Conservation (phyloP, 2,888 invertebrate species). For the Mayetiola destructor region DNA sequence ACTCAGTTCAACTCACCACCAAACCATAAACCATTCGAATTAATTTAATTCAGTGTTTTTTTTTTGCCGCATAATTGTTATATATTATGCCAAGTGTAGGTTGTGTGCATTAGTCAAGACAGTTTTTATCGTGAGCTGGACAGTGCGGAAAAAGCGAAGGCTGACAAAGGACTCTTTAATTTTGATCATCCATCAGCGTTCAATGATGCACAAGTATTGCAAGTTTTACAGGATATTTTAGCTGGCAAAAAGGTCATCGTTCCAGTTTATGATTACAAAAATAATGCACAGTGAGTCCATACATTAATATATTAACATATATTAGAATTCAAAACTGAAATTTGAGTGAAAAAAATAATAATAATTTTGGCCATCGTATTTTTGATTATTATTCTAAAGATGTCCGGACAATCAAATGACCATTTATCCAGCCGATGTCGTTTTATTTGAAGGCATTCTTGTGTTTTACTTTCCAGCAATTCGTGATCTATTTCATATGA, state of each 20-base stretch:
- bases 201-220: constrained; percentile 71
- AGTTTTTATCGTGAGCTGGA: constrained; percentile 87
- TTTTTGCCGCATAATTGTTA: no score
- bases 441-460: constrained; percentile 93
- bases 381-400: not conserved
- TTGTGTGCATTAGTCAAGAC: constrained; percentile 90
- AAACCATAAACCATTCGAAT: no score
- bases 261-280: constrained; percentile 85
- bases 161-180: constrained; percentile 84
- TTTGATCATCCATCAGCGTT: constrained; percentile 99
- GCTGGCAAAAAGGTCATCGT: constrained; percentile 78
- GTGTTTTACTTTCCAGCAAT: constrained; percentile 95
- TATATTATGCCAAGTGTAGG: constrained; percentile 32
- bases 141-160: constrained; percentile 61
- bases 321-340: no score
- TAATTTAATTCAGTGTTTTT: no score
- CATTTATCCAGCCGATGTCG: constrained; percentile 92
- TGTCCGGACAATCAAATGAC: constrained; percentile 50
- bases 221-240: constrained; percentile 66
- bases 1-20: no score
- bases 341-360: no score
- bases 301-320: not conserved
- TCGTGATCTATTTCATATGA: constrained; percentile 93
- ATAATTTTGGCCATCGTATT: not conserved
- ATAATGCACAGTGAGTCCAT: constrained; percentile 73